phyloP scores from a whole-genome alignment of 2,888 invertebrate species.

The Spilarctia lutea region DNA sequence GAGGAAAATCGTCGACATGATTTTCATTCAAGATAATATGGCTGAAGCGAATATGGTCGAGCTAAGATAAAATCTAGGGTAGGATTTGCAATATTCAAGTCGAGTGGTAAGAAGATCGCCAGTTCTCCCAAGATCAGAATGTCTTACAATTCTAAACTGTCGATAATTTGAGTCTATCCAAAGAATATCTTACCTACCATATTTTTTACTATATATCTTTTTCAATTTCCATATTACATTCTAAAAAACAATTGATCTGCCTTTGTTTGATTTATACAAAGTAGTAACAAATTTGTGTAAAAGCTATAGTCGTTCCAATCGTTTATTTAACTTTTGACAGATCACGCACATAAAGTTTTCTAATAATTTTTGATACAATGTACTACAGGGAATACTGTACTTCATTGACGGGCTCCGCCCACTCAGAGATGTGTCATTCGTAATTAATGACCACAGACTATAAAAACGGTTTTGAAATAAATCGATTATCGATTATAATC shows the following conservation, averaged over 20 bases:
- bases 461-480: no score
- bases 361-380: no score
- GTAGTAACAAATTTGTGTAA: neutral
- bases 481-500: no score
- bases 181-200: slow-evolving; percentile 45
- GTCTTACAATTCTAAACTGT: slow-evolving; percentile 31
- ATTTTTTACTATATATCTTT: slow-evolving; percentile 26
- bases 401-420: no score
- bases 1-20: slow-evolving; percentile 31
- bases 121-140: slow-evolving; percentile 42
- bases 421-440: no score
- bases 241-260: neutral
- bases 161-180: slow-evolving; percentile 37
- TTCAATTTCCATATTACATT: slow-evolving; percentile 16
- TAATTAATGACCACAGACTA: no score
- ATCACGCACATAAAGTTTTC: no score
- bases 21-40: slow-evolving; percentile 51
- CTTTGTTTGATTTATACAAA: neutral
- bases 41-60: slow-evolving; percentile 43
- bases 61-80: slow-evolving; percentile 61
- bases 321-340: no score
- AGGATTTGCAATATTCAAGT: slow-evolving; percentile 63
- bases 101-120: slow-evolving; percentile 48
- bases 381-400: no score
- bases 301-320: no score